Percentiles rank a stretch among this genome's conserved stretches.
phyloP scores from a whole-genome alignment of 2,797 vertebrate genomes.

The Ara ararauna region DNA sequence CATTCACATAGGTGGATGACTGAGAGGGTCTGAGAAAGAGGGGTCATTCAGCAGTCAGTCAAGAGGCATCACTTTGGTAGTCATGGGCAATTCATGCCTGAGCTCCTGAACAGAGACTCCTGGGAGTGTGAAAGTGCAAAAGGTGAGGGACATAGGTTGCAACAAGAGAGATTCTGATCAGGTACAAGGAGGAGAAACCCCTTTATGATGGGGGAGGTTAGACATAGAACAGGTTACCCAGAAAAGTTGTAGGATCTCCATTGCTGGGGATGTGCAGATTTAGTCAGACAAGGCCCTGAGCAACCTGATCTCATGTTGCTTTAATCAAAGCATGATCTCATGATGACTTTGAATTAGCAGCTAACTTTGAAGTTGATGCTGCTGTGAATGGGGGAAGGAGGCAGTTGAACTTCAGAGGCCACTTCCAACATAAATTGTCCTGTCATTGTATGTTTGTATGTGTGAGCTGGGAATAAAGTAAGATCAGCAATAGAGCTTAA shows the following conservation, averaged over 20 bases:
- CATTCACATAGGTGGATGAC: not conserved
- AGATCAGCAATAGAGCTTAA: not conserved
- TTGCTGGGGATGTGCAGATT: accelerated
- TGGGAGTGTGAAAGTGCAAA: not conserved
- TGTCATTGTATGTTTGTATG: not conserved
- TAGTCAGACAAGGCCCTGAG: not conserved
- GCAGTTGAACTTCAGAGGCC: not conserved
- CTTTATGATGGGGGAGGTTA: not conserved
- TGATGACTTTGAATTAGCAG: constrained; percentile 15
- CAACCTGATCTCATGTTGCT: not conserved
- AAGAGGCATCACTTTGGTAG: accelerated
- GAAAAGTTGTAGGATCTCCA: not conserved
- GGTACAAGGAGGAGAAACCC: not conserved
- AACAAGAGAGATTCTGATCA: not conserved
- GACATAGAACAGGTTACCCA: not conserved
- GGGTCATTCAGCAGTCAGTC: not conserved
- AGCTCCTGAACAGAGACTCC: not conserved
- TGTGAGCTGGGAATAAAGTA: not conserved
- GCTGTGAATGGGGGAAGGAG: not conserved
- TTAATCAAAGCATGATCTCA: not conserved
- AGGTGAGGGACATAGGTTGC: not conserved
- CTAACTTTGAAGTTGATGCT: not conserved
- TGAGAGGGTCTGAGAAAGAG: not conserved
- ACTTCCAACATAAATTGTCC: not conserved
- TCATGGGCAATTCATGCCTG: not conserved